Evolutionary conservation across 2,797 vertebrate genomes (phyloP).

Genomic region (Spondyliosoma cantharus): DNA sequence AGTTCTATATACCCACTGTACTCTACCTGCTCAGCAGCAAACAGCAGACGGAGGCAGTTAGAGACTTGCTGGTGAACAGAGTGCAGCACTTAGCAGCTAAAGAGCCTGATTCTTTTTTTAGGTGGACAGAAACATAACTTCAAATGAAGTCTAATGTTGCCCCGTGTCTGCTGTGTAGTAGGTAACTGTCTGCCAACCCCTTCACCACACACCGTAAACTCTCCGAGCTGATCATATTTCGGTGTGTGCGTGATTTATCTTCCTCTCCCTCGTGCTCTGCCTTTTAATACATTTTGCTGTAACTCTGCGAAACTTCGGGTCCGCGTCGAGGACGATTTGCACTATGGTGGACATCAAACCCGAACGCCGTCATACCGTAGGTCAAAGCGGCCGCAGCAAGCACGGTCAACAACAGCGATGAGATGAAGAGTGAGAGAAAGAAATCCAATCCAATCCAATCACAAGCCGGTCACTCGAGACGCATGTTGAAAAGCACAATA

Average conservation of each 20-base stretch:
- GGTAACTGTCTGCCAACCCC: neutral
- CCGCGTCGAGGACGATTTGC: neutral
- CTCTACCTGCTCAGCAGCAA: neutral
- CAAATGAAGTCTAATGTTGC: neutral
- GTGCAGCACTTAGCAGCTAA: neutral
- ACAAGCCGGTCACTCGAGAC: too few relatives aligned
- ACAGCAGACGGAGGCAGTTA: neutral
- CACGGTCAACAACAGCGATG: too few relatives aligned
- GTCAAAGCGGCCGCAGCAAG: too few relatives aligned
- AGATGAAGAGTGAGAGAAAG: too few relatives aligned
- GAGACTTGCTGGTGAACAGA: neutral
- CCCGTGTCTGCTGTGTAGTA: neutral
- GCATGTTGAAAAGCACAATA: too few relatives aligned
- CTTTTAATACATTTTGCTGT: neutral
- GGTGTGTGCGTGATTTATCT: neutral
- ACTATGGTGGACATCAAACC: too few relatives aligned
- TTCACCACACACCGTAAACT: neutral
- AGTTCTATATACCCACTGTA: neutral
- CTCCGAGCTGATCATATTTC: neutral
- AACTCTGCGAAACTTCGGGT: neutral
- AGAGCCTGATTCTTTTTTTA: neutral
- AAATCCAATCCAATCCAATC: too few relatives aligned
- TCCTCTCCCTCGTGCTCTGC: neutral
- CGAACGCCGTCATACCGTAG: too few relatives aligned
- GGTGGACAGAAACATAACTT: neutral